Base-by-base conservation (phyloP, 2,888 invertebrate genomes). In the Dastarcus helophoroides region DNA sequence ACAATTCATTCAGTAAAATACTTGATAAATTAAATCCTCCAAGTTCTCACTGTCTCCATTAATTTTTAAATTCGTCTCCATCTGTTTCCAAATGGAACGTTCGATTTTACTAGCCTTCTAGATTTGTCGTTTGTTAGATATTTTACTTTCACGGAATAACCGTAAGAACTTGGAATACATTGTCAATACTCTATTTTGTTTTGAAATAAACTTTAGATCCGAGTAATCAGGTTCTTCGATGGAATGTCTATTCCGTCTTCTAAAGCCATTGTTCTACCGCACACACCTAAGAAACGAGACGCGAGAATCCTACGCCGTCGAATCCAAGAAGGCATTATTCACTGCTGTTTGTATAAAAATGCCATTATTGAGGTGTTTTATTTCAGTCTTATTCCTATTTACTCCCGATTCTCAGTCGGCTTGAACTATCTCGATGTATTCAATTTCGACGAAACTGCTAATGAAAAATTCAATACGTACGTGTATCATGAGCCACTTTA, bases 381-480 rank as follows among this genome's bases (percentile, higher is more conserved):
- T 17, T 17, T 17, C n/a, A 17, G 19, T n/a, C n/a, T n/a, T n/a
- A 17, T 17, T 17, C 19, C 19, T 7, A 17, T 17, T 17, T 17
- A 17, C 19, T n/a, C 6, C 19, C n/a, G 19, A 17, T 17, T 17
- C 19, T n/a, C 6, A 6, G 6, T 17, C 19, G 6, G n/a, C n/a
- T n/a, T n/a, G n/a, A n/a, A n/a, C n/a, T n/a, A n/a, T 26, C 31
- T 31, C 26, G 31, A 33, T 31, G 35, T 38, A 35, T 38, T 38
- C 38, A 33, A 34, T 38, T 29, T 35, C 16, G 14, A 33, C 33
- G 29, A 32, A 33, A 38, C 35, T 38, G 38, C 38, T 38, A 38
- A 38, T 38, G 38, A 38, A 38, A 38, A 35, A 38, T 38, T 38
- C 38, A 38, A 34, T n/a, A n/a, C n/a, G n/a, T n/a, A n/a, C n/a